Evolutionary conservation across 2,888 invertebrate genomes (phyloP).

Genomic region (Digitonthophagus gazella): DNA sequence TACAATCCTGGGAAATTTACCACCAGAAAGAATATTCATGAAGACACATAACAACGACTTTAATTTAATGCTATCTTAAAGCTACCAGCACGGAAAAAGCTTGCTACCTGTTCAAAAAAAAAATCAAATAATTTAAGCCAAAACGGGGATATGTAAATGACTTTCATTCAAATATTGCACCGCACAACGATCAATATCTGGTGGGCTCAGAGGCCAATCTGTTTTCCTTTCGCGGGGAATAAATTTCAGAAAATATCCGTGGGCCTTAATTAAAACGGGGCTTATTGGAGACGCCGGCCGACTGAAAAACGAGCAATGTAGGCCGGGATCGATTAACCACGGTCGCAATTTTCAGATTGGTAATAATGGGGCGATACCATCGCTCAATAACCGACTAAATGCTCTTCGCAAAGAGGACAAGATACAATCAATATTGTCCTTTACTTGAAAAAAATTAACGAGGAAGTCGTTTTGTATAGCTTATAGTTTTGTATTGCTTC

Average conservation of each 20-base stretch:
- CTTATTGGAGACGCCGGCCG: not conserved
- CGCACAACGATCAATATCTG: not conserved
- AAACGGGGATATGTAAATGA: no score
- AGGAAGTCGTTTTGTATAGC: not conserved
- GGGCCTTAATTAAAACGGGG: not conserved
- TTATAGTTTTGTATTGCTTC: no score
- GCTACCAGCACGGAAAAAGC: not conserved
- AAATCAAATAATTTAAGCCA: no score
- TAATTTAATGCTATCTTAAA: no score
- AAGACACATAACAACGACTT: not conserved
- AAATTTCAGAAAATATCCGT: not conserved
- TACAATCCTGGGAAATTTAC: not conserved
- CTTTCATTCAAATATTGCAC: not conserved
- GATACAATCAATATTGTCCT: not conserved
- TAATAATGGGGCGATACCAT: not conserved
- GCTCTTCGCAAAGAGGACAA: not conserved
- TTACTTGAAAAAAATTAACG: not conserved
- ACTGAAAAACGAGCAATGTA: not conserved
- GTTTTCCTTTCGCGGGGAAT: not conserved
- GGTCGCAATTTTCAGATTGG: not conserved
- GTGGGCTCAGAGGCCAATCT: not conserved
- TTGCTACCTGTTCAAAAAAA: not conserved
- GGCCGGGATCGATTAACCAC: not conserved
- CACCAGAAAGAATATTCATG: not conserved
- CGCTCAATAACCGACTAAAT: not conserved